Base-by-base conservation (phyloP, 2,113 vertebrate species). In the Lasiurus cinereus region DNA sequence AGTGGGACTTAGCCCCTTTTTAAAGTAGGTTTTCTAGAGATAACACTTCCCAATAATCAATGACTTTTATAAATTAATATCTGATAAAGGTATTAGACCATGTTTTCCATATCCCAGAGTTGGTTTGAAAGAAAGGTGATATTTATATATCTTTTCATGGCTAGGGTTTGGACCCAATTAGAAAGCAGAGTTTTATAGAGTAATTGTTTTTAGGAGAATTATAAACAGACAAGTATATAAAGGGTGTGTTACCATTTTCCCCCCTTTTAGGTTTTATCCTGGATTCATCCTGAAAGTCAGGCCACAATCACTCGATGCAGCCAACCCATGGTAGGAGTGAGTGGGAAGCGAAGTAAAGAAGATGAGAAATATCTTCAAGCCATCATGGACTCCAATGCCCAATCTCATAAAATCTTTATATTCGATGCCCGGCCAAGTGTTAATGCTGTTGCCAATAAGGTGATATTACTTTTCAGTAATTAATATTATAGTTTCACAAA, bases 221-320 rank as follows among this genome's bases (percentile, higher is more conserved):
- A 72, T 10, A 39, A 76, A 64, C 76, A 92, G 36, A 90, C 27
- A 73, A 24, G 1, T 33, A 74, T 67, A 12, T 62, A 80, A 86
- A 79, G 11, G 3, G 0, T 77, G 0, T 93, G 8, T 93, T 12
- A 24, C n/a, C 31, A 8, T 87, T 90, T 82, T 86, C 90, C 66
- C 80, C 82, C 72, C 48, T 5, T 1, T 0, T 85, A 99, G 99
- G 99, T 99, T 59, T 97, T 99, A 95, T 99, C 99, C 3, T 99
- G 99, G 99, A 99, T 99, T 97, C 99, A 99, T 95, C 99, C 99
- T 21, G 99, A 99, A 97, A 99, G 99, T 94, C 99, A 99, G 98
- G 99, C 99, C 19, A 99, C 99, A 0, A 98, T 99, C 95, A 99
- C 99, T 2, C 99, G 99, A 43, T 99, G 99, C 96, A 99, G 99